Conservation (phyloP, 30 jellyfish, hydroid and myxozoan genomes). For the Pelagia noctiluca region DNA sequence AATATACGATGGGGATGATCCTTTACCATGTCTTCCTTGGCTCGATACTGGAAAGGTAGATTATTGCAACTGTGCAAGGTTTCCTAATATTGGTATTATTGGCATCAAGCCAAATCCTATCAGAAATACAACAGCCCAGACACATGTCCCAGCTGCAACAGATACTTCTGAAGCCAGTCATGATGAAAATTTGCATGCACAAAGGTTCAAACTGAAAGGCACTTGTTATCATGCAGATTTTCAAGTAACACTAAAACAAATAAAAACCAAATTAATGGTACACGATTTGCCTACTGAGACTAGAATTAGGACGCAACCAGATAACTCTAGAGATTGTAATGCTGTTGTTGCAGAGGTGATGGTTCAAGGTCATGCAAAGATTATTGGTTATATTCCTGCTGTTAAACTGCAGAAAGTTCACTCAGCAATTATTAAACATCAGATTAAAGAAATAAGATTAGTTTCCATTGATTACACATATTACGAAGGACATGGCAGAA, state of each 20-base stretch:
- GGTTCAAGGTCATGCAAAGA: background rate
- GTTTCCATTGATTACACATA: background rate
- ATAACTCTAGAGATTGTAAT: background rate
- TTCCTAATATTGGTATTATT: no score
- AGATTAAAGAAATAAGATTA: no score
- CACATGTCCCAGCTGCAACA: background rate
- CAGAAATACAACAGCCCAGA: background rate
- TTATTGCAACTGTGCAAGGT: no score
- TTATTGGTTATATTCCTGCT: background rate
- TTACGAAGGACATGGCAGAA: background rate
- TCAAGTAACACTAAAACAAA: background rate
- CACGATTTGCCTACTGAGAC: background rate
- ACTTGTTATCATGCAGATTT: conserved; percentile 2
- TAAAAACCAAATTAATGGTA: background rate
- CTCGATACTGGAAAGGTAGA: no score
- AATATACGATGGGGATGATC: no score
- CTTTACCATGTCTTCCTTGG: no score
- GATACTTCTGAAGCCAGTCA: no score
- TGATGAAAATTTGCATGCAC: no score
- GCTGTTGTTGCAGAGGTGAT: background rate
- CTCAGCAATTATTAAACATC: background rate
- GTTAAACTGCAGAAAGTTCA: background rate
- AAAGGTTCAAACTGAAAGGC: conserved; percentile 11
- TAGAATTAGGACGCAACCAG: background rate
- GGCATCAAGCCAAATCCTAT: background rate